A percentile compares a stretch with the other conserved stretches of the same genome.
These are phyloP conservation scores for Labroides dimidiatus DNA, from an alignment of 2,797 vertebrate species.

Conservation along the genomic window DNA sequence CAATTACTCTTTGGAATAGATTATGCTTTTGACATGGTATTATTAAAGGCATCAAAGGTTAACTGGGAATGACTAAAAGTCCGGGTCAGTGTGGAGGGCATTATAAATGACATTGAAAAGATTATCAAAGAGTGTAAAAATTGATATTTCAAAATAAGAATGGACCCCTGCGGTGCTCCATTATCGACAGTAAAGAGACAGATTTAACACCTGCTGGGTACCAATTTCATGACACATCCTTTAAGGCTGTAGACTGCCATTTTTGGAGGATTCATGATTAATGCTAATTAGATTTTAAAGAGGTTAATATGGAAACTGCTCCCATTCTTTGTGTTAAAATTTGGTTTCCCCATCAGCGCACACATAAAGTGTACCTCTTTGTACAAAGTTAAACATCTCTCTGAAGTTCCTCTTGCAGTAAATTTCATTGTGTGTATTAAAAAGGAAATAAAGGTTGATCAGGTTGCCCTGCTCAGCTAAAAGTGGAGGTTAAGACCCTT, in stretches of 20 bases:
- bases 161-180: not conserved
- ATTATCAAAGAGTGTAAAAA: not conserved
- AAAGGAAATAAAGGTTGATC: too few relatives aligned
- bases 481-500: too few relatives aligned
- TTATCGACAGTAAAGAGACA: not conserved
- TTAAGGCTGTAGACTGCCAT: not conserved
- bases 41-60: not conserved
- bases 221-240: slow-evolving; percentile 1
- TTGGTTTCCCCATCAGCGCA: not conserved
- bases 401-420: too few relatives aligned
- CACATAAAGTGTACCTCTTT: not conserved
- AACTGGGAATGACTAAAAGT: not conserved
- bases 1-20: not conserved
- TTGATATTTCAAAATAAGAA: not conserved
- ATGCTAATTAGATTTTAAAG: not conserved
- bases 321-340: too few relatives aligned
- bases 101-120: not conserved
- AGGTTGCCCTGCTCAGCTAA: too few relatives aligned
- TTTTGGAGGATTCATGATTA: not conserved
- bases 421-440: too few relatives aligned
- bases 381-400: not conserved
- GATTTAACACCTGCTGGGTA: not conserved
- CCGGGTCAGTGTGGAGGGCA: not conserved
- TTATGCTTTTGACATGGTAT: not conserved
- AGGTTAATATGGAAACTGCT: not conserved